phyloP scores from a whole-genome alignment of 2,888 invertebrate genomes.

The Ichneumon xanthorius region DNA sequence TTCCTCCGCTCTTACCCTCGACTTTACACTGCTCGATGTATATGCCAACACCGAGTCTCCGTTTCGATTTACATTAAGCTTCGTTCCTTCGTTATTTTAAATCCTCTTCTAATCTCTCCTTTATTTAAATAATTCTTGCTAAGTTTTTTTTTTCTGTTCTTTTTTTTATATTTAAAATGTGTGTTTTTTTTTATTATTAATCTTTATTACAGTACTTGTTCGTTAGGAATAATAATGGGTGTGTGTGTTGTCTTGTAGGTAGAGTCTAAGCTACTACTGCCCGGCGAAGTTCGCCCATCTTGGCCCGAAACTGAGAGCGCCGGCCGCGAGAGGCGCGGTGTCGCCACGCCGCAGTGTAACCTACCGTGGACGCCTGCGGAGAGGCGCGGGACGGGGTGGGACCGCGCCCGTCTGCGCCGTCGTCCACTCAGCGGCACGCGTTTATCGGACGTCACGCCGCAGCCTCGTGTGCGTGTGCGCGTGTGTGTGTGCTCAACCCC shows the following conservation, averaged over 20 bases:
- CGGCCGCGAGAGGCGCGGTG: conserved; percentile 77
- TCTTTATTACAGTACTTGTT: conserved; percentile 36
- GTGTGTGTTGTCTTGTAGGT: conserved; percentile 82
- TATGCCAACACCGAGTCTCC: conserved; percentile 4
- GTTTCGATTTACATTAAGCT: conserved; percentile 28
- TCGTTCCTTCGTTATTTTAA: conserved; percentile 11
- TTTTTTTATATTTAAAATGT: neutral
- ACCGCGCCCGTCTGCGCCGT: conserved; percentile 79
- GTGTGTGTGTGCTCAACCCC: conserved; percentile 67
- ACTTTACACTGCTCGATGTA: conserved; percentile 27
- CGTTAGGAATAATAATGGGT: conserved; percentile 71
- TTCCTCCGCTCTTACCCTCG: conserved; percentile 13
- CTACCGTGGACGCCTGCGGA: conserved; percentile 6
- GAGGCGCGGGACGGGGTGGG: conserved; percentile 66
- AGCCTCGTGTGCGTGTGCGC: conserved; percentile 64
- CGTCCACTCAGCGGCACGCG: conserved; percentile 62
- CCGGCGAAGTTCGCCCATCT: conserved; percentile 84
- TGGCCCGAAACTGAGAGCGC: conserved; percentile 80
- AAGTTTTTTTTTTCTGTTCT: conserved; percentile 20
- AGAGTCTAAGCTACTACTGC: conserved; percentile 84
- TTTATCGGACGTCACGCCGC: conserved; percentile 60
- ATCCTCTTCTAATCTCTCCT: neutral
- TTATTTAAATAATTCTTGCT: conserved; percentile 12
- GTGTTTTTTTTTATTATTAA: conserved; percentile 37
- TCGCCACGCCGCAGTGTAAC: conserved; percentile 49